Evolutionary conservation across 37 sponge, comb jelly and placozoan genomes (phyloP).

Genomic region (Geodia barretti): DNA sequence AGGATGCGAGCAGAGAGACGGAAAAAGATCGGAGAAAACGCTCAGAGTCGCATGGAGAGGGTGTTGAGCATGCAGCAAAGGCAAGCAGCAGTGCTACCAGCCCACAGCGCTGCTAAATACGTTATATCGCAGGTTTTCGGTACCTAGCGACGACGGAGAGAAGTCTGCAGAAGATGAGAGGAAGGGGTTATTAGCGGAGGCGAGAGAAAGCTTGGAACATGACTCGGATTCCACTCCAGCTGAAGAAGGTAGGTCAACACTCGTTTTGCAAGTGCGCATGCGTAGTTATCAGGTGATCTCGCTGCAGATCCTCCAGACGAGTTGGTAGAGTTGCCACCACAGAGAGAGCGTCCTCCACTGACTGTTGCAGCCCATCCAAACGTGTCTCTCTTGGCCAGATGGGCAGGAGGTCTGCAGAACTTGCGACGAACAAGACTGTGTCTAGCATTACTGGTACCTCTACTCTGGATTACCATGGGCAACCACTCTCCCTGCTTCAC

Average conservation of each 20-base stretch:
- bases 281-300: background rate
- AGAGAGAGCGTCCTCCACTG: background rate
- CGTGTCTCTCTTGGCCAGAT: background rate
- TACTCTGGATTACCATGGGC: background rate
- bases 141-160: too few species aligned
- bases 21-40: conserved; percentile 42
- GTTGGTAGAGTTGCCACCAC: background rate
- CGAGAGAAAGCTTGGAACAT: background rate
- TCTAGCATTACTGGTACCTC: background rate
- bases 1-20: conserved; percentile 15
- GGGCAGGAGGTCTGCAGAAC: background rate
- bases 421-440: background rate
- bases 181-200: background rate
- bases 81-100: too few species aligned
- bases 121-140: too few species aligned
- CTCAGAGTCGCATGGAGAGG: conserved; percentile 41
- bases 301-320: conserved; percentile 13
- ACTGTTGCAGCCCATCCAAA: background rate
- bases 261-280: background rate
- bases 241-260: background rate
- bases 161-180: background rate
- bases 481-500: background rate
- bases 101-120: too few species aligned
- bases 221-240: background rate
- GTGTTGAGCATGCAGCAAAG: conserved; percentile 12